These are phyloP conservation scores for Yponomeuta plumbellus DNA, from an alignment of 2,888 invertebrate species.

Conservation along the genomic window DNA sequence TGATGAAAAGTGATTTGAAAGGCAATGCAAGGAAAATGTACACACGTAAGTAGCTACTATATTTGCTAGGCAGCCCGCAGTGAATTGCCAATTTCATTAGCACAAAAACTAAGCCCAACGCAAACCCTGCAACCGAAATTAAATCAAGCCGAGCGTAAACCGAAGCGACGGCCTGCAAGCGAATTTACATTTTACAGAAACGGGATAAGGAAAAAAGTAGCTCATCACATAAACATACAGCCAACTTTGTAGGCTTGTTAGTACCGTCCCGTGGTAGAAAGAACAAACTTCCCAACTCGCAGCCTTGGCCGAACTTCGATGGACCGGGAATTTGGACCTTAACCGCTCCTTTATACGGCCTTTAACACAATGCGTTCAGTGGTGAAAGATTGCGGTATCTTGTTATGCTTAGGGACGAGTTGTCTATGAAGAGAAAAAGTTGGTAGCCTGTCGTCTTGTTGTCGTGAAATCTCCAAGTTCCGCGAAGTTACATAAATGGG, in stretches of 20 bases:
- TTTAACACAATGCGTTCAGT: background rate
- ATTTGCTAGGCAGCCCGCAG: background rate
- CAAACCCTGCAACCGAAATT: background rate
- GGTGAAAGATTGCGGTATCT: background rate
- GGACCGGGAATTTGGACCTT: slow-evolving; percentile 1
- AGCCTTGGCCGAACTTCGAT: slow-evolving; percentile 1
- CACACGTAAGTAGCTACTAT: background rate
- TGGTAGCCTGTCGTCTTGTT: background rate
- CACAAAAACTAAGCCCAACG: background rate
- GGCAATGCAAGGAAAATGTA: background rate
- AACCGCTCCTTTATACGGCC: background rate
- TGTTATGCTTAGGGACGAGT: slow-evolving; percentile 1
- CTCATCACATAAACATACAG: slow-evolving; percentile 6
- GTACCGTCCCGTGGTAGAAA: slow-evolving; percentile 2
- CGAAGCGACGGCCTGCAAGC: background rate
- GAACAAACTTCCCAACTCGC: slow-evolving; percentile 6
- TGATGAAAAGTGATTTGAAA: too few relatives aligned
- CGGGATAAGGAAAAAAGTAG: slow-evolving; percentile 1
- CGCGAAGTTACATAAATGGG: background rate
- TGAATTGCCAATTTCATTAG: background rate
- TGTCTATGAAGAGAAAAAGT: background rate
- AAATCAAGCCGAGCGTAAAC: background rate
- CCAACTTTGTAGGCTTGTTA: slow-evolving; percentile 13
- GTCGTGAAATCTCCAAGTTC: background rate
- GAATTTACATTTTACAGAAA: slow-evolving; percentile 1